Evolutionary conservation across 2,888 invertebrate genomes (phyloP), one percentile per base, ranked within the genome.

Genomic region (Orgyia antiqua): DNA sequence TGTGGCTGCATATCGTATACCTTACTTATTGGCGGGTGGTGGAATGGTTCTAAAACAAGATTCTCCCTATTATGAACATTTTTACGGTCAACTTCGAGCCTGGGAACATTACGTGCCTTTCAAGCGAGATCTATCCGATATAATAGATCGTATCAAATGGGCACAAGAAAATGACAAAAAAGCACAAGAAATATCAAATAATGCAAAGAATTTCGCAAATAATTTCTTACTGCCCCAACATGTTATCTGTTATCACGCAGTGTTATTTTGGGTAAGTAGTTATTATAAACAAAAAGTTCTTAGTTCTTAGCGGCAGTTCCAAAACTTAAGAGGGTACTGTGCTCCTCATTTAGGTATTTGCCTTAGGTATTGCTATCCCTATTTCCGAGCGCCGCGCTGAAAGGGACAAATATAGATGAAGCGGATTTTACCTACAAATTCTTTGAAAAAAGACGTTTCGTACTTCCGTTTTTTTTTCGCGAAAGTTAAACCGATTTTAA

Each of bases 21-120:
- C 98, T 0, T 98, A 97, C 70, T 87, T 99, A 10, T 75, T 99
- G 41, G 94, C 91, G 24, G 97, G 98, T 1, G 94, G 95, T 57
- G 92, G 96, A 0, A 76, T 96, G 37, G 92, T 98, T 8, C 87
- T 99, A 8, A 99, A 99, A 79, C 97, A 97, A 76, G 91, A 94
- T 13, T 98, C 98, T 0, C 89, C 90, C n/a, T 98, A 95, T 75
- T 95, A 96, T 69, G 98, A 99, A 87, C 94, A 95, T 83, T 99
- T 97, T 76, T 99, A 99, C 66, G 76, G 88, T 20, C 88, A 93
- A 47, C 74, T 98, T 7, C 65, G 87, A 33, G 91, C 95, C 1
- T 90, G 91, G 77, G 83, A 89, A 51, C 98, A 99, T 76, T 99
- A 91, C 69, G 83, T 98, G 31, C 94, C 97, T 4, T 84, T 98